Base-by-base conservation (phyloP, 2,888 invertebrate species). In the Nephrocerus scutellatus region DNA sequence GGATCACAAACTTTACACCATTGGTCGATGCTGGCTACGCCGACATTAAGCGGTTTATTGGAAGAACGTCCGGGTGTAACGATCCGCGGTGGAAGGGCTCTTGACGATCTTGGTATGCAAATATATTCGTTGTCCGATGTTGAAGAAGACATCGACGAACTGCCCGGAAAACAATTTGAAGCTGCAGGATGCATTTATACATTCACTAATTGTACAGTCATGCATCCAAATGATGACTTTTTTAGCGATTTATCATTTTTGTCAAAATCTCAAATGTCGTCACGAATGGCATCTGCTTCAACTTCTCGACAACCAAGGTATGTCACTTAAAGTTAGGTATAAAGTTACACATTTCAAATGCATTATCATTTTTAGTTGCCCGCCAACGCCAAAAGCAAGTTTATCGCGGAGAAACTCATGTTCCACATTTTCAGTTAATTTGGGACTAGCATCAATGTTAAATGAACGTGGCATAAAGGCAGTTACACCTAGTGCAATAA, bases 1-100 rank as follows among this genome's bases (percentile, higher is more conserved):
- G 92, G 95, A 9, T 95, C 93, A 1, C 83, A 87, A 56, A 95
- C 93, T 0, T 70, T 96, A 39, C 87, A 89, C 61, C 88, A 92
- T 50, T 96, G 96, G 96, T 86, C 90, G 39, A 85, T 88, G 51
- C 75, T 96, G 30, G 96, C 96, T 30, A 91, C 90, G 35, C 96
- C 96, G 8, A 88, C 87, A 34, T 77, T 95, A 60, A 86, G 89
- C 46, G 90, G 91, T 51, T 72, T 96, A 38, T 68, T 96, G 42
- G 93, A 93, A 53, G 88, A 90, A 43, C 76, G 91, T 40, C 91
- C 91, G 1, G 93, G 93, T 3, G 90, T 95, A 2, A 86, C 85
- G 49, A 84, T 86, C 15, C 76, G 86, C 2, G 88, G 88, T 6
- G 80, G 82, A 8, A 77, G 85, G 9, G 80, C 80, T 1, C 70